Conservation (phyloP, 35 echinoderm and acorn worm genomes). For the Apostichopus parvimensis region DNA sequence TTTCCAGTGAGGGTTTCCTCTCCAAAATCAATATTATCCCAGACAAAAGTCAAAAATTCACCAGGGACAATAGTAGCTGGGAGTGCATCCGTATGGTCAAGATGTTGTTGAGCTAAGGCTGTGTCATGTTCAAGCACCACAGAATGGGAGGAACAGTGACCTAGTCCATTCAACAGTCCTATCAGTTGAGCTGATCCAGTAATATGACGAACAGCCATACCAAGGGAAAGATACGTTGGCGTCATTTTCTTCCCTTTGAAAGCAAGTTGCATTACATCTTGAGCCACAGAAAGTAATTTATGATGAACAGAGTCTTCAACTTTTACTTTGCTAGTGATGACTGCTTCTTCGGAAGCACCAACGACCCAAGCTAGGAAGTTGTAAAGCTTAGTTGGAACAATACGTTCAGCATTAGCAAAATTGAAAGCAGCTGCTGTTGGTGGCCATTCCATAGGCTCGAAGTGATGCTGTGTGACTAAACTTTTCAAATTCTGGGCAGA, state of each 20-base stretch:
- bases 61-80: constrained; percentile 18
- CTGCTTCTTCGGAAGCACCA: not conserved
- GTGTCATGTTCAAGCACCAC: constrained; percentile 70
- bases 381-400: too few species aligned
- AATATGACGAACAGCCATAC: constrained; percentile 70
- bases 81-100: constrained; percentile 2
- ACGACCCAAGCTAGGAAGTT: not conserved
- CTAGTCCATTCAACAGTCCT: constrained; percentile 75
- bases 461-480: too few species aligned
- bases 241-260: too few species aligned
- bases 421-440: too few species aligned
- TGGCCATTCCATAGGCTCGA: too few species aligned
- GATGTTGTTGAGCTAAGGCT: constrained; percentile 50
- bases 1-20: constrained; percentile 73
- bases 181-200: constrained; percentile 77
- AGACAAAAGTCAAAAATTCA: constrained; percentile 59
- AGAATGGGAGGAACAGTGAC: constrained; percentile 54
- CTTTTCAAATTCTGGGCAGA: too few species aligned
- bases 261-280: too few species aligned
- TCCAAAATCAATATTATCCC: constrained; percentile 78
- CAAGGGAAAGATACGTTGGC: constrained; percentile 61
- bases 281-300: too few species aligned
- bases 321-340: not conserved
- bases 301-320: too few species aligned
- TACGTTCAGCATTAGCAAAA: too few species aligned